These are phyloP conservation scores for Pycnonotus jocosus DNA, from an alignment of 2,113 vertebrate species.

Conservation along the genomic window DNA sequence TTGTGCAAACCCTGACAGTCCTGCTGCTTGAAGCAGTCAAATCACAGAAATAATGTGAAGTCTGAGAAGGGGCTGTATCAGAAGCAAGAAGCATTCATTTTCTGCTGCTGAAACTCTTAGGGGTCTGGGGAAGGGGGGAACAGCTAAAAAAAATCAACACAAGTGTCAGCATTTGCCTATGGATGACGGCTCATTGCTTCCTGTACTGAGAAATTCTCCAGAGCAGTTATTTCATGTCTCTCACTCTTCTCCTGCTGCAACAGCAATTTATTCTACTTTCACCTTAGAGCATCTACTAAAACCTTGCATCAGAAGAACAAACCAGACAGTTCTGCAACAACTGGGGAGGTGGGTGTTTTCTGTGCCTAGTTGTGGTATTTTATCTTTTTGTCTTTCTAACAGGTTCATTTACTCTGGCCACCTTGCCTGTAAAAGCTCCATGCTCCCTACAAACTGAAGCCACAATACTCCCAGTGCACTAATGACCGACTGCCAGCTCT, in stretches of 20 bases:
- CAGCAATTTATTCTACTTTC: neutral
- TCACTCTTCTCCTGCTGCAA: neutral
- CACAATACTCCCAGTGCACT: neutral
- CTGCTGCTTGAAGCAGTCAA: neutral
- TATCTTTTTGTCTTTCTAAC: neutral
- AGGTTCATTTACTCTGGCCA: neutral
- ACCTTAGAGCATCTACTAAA: neutral
- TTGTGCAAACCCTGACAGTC: neutral
- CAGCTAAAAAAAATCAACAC: neutral
- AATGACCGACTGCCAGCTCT: neutral
- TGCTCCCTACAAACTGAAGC: neutral
- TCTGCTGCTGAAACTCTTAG: neutral
- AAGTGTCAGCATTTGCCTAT: neutral
- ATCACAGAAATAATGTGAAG: neutral
- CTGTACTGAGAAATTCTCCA: neutral
- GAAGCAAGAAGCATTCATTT: neutral
- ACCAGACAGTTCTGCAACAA: neutral
- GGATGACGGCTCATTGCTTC: neutral
- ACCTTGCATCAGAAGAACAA: neutral
- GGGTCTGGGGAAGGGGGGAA: neutral
- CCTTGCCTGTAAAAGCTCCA: neutral
- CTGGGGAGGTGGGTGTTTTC: neutral
- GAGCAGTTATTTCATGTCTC: neutral
- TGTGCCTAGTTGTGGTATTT: neutral
- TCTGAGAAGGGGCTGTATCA: neutral